Percentiles rank a stretch among this genome's conserved stretches.
Conservation (phyloP, 2,888 invertebrate genomes). For the Macropis europaea region DNA sequence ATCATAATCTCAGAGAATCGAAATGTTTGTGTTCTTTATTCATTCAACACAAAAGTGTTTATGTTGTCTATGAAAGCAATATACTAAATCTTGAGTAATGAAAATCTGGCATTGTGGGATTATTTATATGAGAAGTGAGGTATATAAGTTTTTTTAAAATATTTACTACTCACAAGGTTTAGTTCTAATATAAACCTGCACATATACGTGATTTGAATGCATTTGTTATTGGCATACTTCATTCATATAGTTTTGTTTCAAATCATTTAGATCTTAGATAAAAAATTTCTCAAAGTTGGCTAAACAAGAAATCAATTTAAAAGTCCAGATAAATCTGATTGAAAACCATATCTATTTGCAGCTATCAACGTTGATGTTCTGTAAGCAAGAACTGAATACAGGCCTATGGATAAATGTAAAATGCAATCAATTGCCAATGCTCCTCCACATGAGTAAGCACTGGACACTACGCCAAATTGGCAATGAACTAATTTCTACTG, state of each 20-base stretch:
- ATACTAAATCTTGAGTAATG: neutral
- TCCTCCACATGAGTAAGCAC: slow-evolving; percentile 41
- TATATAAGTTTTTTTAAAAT: neutral
- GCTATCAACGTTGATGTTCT: slow-evolving; percentile 46
- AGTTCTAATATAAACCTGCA: neutral
- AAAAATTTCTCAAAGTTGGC: slow-evolving; percentile 12
- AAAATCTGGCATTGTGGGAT: neutral
- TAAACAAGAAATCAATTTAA: slow-evolving; percentile 17
- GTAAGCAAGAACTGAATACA: slow-evolving; percentile 54
- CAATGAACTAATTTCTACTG: slow-evolving; percentile 35
- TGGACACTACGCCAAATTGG: slow-evolving; percentile 35
- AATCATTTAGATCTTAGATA: slow-evolving; percentile 11
- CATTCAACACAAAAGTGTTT: neutral
- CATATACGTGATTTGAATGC: neutral
- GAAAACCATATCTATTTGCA: slow-evolving; percentile 47
- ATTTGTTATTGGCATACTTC: slow-evolving; percentile 12
- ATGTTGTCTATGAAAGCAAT: neutral
- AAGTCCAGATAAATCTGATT: slow-evolving; percentile 23
- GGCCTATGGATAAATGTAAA: slow-evolving; percentile 47
- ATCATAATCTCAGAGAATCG: neutral
- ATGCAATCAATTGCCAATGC: slow-evolving; percentile 42
- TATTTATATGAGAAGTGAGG: neutral
- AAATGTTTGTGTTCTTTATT: neutral
- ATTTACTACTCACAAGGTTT: neutral
- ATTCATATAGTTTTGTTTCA: slow-evolving; percentile 15